These are phyloP conservation scores for Halcyon chelicuti DNA, from an alignment of 2,797 vertebrate genomes.

Conservation along the genomic window DNA sequence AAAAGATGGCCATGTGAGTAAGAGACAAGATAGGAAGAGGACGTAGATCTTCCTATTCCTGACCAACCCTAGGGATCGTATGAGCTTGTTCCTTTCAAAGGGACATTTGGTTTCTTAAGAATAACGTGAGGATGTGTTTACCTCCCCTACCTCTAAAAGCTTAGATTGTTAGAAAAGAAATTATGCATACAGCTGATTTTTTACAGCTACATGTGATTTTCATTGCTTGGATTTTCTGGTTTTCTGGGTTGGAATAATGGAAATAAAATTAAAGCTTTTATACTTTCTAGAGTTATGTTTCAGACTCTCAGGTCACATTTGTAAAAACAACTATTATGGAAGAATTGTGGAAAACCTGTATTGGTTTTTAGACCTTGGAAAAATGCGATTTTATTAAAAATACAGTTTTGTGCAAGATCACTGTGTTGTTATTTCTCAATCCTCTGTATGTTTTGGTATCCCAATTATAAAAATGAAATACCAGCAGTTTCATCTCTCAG, in stretches of 20 bases:
- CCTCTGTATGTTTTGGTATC: background rate
- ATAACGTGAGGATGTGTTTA: background rate
- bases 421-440: background rate
- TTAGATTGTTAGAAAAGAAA: background rate
- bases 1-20: background rate
- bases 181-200: background rate
- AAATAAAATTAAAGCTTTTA: background rate
- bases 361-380: background rate
- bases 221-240: background rate
- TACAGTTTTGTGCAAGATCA: background rate
- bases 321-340: background rate
- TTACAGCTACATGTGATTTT: background rate
- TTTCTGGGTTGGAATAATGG: background rate
- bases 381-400: background rate
- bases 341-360: background rate
- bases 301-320: background rate
- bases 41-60: background rate
- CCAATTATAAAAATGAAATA: slow-evolving; percentile 3
- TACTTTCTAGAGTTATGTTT: background rate
- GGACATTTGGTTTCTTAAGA: background rate
- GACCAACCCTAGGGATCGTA: background rate
- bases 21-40: background rate
- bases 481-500: background rate
- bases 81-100: background rate
- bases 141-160: background rate